These are phyloP conservation scores for Nesoenas mayeri DNA, from an alignment of 2,113 vertebrate species.

Conservation along the genomic window DNA sequence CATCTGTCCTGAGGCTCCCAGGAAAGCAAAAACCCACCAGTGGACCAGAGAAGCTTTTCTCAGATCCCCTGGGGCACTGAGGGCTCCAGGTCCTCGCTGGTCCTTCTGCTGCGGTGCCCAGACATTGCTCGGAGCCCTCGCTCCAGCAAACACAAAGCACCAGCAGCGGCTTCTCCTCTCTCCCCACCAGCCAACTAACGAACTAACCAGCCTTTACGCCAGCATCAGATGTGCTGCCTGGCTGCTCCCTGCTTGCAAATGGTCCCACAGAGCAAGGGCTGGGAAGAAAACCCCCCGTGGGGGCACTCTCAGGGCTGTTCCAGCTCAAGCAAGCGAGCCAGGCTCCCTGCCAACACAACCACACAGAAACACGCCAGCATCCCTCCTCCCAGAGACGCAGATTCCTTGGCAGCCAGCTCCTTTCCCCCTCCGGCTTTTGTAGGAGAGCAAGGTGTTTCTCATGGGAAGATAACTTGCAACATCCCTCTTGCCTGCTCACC, in stretches of 20 bases:
- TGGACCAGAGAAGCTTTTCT: background rate
- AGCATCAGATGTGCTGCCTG: background rate
- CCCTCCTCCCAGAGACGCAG: background rate
- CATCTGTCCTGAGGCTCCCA: too few species aligned
- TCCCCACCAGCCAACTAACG: background rate
- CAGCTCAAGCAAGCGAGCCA: background rate
- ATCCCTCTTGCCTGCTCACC: background rate
- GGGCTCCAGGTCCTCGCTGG: background rate
- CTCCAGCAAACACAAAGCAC: background rate
- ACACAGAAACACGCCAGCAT: background rate
- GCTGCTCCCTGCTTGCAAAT: background rate
- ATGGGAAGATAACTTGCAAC: background rate
- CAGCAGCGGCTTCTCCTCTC: background rate
- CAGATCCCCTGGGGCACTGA: background rate
- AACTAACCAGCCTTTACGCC: background rate
- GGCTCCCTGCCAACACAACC: background rate
- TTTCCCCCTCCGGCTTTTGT: background rate
- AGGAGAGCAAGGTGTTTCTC: constrained; percentile 19
- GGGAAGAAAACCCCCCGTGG: background rate
- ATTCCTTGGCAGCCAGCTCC: background rate
- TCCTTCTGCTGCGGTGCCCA: background rate
- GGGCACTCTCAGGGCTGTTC: background rate
- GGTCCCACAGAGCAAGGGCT: background rate
- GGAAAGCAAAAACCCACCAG: background rate
- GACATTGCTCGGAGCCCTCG: background rate